Conservation (phyloP, 1,140 invertebrate species). For the Whitmania pigra region DNA sequence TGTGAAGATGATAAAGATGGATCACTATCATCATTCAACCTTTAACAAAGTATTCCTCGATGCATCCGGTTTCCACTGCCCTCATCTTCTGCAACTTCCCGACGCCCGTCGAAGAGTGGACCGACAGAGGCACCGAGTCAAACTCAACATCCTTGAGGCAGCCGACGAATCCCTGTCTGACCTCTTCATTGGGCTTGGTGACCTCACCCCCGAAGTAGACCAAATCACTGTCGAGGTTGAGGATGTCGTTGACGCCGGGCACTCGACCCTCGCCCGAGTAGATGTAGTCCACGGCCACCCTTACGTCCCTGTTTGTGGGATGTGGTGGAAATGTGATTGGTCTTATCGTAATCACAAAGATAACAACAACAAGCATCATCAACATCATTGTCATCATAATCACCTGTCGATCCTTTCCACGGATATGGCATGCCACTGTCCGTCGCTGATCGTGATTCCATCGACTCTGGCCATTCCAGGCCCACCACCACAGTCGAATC, state of each 20-base stretch:
- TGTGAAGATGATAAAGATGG: too few species aligned
- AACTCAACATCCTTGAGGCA: constrained; percentile 79
- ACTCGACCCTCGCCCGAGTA: constrained; percentile 62
- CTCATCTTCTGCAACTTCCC: constrained; percentile 58
- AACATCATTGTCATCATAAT: too few species aligned
- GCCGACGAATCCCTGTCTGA: constrained; percentile 67
- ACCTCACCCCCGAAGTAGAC: constrained; percentile 74
- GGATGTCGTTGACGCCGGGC: constrained; percentile 64
- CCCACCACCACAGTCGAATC: constrained; percentile 80
- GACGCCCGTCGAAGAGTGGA: constrained; percentile 28
- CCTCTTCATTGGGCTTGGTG: constrained; percentile 56
- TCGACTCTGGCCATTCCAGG: constrained; percentile 67
- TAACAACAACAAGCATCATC: too few species aligned
- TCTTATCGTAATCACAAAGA: too few species aligned
- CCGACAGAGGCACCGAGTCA: constrained; percentile 58
- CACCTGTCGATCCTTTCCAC: constrained; percentile 58
- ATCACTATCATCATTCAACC: too few species aligned
- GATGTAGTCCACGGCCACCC: constrained; percentile 63
- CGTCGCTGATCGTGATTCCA: constrained; percentile 64
- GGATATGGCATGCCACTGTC: constrained; percentile 73
- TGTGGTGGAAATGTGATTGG: too few species aligned
- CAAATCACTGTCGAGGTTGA: constrained; percentile 72
- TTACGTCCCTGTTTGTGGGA: constrained; percentile 41
- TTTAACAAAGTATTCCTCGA: constrained; percentile 25
- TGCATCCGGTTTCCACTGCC: constrained; percentile 63